Conservation (phyloP, 1,140 invertebrate genomes). For the Heliothis subflexa region DNA sequence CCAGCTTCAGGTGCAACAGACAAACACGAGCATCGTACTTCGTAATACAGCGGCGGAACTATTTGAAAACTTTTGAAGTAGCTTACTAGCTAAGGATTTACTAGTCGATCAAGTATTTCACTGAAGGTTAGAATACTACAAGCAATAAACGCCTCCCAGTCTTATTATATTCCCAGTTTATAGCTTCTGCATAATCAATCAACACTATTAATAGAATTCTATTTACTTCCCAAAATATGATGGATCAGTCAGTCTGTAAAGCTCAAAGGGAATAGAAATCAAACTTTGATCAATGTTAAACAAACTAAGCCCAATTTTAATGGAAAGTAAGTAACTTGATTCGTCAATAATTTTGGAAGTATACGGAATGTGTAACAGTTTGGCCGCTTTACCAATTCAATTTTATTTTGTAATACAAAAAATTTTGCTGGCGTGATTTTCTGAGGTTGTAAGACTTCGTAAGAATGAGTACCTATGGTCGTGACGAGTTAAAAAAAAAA, state of each 20-base stretch:
- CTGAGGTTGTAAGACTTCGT: slow-evolving; percentile 25
- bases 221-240: slow-evolving; percentile 19
- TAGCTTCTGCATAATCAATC: background rate
- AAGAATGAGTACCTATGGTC: slow-evolving; percentile 50
- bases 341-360: background rate
- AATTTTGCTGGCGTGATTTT: background rate
- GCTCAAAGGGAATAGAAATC: slow-evolving; percentile 1
- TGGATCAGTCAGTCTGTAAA: slow-evolving; percentile 4
- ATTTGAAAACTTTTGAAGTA: background rate
- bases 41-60: background rate
- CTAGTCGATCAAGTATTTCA: too few relatives aligned
- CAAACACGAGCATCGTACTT: background rate
- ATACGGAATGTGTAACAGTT: background rate
- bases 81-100: background rate
- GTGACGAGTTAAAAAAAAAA: slow-evolving; percentile 70
- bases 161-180: too few relatives aligned
- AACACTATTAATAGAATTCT: background rate
- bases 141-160: too few relatives aligned
- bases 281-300: slow-evolving; percentile 30
- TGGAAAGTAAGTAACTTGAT: slow-evolving; percentile 13
- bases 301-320: slow-evolving; percentile 13
- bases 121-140: too few relatives aligned
- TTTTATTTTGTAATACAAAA: slow-evolving; percentile 29
- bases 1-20: background rate
- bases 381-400: background rate